Evolutionary conservation across 2,797 vertebrate genomes (phyloP).

Genomic region (Kryptopterus vitreolus): DNA sequence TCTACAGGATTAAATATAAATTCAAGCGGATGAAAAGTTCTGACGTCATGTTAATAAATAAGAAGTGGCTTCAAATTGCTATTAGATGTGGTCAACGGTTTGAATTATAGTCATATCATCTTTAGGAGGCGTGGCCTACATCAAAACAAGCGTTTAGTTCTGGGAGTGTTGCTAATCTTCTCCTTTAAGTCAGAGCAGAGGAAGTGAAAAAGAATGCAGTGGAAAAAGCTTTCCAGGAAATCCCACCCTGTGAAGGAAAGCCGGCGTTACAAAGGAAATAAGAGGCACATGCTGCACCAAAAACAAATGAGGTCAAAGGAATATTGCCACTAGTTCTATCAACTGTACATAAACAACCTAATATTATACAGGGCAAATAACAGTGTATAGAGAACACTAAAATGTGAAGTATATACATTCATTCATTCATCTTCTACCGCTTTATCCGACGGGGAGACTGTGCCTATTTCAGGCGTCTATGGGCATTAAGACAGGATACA

Average conservation of each 20-base stretch:
- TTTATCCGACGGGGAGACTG: too few relatives aligned
- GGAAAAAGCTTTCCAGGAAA: slow-evolving; percentile 61
- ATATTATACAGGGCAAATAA: background rate
- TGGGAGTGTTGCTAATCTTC: background rate
- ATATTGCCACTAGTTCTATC: background rate
- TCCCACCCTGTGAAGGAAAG: slow-evolving; percentile 56
- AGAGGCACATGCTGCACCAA: slow-evolving; percentile 15
- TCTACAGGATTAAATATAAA: background rate
- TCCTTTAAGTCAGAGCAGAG: slow-evolving; percentile 13
- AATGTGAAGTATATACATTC: background rate
- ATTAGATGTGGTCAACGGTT: background rate
- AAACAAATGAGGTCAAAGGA: slow-evolving; percentile 15
- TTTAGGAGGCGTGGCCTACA: background rate
- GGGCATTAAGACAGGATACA: too few relatives aligned
- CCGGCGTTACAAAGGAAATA: slow-evolving; percentile 43
- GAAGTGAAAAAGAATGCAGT: slow-evolving; percentile 26
- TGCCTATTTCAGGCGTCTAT: too few relatives aligned
- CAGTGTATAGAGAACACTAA: background rate
- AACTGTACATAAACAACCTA: background rate
- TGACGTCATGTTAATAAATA: background rate
- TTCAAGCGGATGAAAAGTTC: background rate
- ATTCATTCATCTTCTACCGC: too few relatives aligned
- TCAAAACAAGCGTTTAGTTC: background rate
- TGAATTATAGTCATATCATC: background rate
- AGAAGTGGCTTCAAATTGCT: background rate